Conservation (phyloP, 2,113 vertebrate genomes). For the Talpa occidentalis region DNA sequence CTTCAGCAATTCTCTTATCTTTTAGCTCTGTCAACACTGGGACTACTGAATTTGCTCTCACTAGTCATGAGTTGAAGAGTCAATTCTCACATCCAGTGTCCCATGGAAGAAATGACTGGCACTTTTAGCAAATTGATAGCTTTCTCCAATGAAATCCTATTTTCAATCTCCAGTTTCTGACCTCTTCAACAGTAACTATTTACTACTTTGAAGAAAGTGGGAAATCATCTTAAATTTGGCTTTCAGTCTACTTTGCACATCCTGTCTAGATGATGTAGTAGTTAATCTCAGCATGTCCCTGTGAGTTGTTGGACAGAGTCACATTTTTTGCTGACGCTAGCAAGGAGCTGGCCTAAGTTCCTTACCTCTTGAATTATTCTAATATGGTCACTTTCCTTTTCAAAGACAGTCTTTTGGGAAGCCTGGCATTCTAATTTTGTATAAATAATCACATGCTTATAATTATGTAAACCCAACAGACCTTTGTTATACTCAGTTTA, state of each 20-base stretch:
- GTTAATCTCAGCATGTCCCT: neutral
- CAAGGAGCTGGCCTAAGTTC: neutral
- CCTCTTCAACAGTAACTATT: neutral
- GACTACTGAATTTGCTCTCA: neutral
- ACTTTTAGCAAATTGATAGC: neutral
- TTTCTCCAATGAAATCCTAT: neutral
- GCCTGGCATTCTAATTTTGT: neutral
- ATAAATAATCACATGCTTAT: neutral
- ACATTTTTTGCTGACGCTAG: neutral
- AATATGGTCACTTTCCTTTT: neutral
- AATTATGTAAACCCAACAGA: neutral
- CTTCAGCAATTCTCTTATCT: neutral
- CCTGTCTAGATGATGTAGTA: neutral
- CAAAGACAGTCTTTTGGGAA: neutral
- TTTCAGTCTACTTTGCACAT: neutral
- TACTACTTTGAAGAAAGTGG: neutral
- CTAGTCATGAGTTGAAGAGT: neutral
- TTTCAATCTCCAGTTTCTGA: neutral
- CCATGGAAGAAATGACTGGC: neutral
- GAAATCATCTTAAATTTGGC: neutral
- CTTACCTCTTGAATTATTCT: neutral
- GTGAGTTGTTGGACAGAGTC: neutral
- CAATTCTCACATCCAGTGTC: accelerated
- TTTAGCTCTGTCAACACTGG: neutral
- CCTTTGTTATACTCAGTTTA: neutral